Conservation (phyloP, 2,113 vertebrate genomes). For the Xenopus borealis region DNA sequence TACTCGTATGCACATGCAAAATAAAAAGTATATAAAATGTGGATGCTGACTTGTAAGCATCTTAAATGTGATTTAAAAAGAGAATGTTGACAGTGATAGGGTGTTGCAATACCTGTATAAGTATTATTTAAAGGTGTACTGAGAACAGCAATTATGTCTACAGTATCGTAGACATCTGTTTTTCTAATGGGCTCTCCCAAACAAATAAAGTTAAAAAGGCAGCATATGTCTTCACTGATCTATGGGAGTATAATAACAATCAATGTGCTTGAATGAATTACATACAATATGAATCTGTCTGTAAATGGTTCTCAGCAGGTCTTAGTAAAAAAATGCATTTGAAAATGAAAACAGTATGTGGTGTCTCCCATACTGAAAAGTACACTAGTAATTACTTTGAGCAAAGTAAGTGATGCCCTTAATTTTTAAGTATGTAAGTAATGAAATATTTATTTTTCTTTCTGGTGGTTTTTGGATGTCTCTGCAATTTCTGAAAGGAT, state of each 20-base stretch:
- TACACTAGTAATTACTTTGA: too few species aligned
- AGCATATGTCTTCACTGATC: conserved; percentile 34
- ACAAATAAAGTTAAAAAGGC: conserved; percentile 28
- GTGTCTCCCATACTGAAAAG: too few species aligned
- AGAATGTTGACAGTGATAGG: conserved; percentile 9
- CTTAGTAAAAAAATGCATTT: too few species aligned
- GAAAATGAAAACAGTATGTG: too few species aligned
- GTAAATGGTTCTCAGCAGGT: too few species aligned
- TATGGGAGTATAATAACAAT: conserved; percentile 14
- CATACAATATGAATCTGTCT: not conserved
- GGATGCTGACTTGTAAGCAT: not conserved
- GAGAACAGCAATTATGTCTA: conserved; percentile 23
- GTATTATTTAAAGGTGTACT: conserved; percentile 19
- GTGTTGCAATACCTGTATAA: conserved; percentile 15
- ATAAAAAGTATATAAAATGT: too few species aligned
- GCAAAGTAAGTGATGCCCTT: too few species aligned
- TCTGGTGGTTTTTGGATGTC: too few species aligned
- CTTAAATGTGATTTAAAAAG: not conserved
- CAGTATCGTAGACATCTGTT: conserved; percentile 22
- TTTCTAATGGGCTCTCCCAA: conserved; percentile 22
- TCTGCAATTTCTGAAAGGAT: too few species aligned
- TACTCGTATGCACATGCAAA: too few species aligned
- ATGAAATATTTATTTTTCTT: too few species aligned
- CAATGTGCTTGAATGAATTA: conserved; percentile 7
- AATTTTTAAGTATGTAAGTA: too few species aligned